These are phyloP conservation scores for Heliconius ethilla DNA, from an alignment of 2,888 invertebrate species.

Conservation along the genomic window DNA sequence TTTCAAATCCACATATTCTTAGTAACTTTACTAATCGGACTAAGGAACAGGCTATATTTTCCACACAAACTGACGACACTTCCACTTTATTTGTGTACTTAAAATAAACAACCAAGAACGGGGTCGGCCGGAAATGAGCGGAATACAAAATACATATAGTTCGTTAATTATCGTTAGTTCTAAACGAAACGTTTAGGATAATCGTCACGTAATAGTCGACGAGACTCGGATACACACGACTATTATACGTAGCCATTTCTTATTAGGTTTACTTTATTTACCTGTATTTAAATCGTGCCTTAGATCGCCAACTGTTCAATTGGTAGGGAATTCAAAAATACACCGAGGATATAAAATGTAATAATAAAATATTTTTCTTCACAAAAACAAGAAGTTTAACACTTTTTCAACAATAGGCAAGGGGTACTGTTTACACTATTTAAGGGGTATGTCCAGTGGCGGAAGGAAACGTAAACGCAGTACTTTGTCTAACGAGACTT, in stretches of 20 bases:
- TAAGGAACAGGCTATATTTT: background rate
- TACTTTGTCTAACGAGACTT: background rate
- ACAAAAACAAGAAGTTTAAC: no score
- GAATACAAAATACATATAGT: slow-evolving; percentile 1
- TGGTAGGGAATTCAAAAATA: no score
- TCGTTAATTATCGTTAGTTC: slow-evolving; percentile 15
- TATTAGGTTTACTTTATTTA: background rate
- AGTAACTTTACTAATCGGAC: background rate
- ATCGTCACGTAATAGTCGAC: slow-evolving; percentile 16
- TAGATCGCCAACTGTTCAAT: no score
- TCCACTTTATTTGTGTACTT: background rate
- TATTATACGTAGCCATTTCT: background rate
- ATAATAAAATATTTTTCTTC: no score
- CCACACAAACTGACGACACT: background rate
- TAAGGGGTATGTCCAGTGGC: no score
- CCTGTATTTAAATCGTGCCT: no score
- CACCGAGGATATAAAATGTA: no score
- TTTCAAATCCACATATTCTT: no score
- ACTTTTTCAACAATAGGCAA: no score
- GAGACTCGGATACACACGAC: background rate
- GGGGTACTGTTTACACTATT: no score
- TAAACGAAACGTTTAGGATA: slow-evolving; percentile 18
- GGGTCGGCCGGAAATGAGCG: background rate
- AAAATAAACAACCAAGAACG: background rate
- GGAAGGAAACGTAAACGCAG: background rate